These are phyloP conservation scores for Barypeithes pellucidus DNA, from an alignment of 2,888 invertebrate genomes.

Conservation along the genomic window DNA sequence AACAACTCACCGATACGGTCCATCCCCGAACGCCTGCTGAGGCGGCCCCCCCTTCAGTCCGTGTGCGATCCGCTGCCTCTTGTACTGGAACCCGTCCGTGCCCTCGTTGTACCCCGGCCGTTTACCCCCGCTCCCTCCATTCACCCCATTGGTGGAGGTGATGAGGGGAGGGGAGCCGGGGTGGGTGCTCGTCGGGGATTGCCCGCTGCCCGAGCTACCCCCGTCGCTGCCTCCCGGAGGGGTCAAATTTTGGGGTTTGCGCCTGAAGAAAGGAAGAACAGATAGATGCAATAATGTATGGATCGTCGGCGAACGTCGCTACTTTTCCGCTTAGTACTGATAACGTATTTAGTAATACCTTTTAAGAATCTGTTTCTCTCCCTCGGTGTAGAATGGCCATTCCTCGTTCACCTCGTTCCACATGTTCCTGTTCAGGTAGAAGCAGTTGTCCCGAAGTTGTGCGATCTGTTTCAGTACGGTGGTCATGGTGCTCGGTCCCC, in stretches of 20 bases:
- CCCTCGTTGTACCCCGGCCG: conserved; percentile 71
- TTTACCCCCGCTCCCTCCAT: conserved; percentile 76
- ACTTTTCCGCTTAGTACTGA: background rate
- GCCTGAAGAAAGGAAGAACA: conserved; percentile 72
- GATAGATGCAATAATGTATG: background rate
- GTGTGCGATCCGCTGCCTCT: conserved; percentile 89
- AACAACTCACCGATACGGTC: conserved; percentile 29
- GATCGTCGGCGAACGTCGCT: background rate
- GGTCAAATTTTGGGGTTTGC: conserved; percentile 92
- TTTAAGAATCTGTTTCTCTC: conserved; percentile 90
- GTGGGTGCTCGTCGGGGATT: conserved; percentile 84
- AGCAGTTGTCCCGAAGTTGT: conserved; percentile 89
- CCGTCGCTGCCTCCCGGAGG: conserved; percentile 90
- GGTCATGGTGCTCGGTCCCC: conserved; percentile 84
- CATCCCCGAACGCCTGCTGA: conserved; percentile 39
- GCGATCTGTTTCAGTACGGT: conserved; percentile 88
- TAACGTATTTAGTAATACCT: too few species aligned
- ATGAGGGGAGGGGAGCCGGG: conserved; percentile 82
- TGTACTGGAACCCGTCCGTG: conserved; percentile 57
- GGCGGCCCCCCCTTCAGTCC: conserved; percentile 68
- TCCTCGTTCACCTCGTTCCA: conserved; percentile 96
- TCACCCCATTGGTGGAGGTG: conserved; percentile 71
- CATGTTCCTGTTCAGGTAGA: conserved; percentile 87
- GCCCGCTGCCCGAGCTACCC: conserved; percentile 84
- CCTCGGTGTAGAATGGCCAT: conserved; percentile 95